These are phyloP conservation scores for Drosophila bifasciata DNA, from an alignment of 1,140 invertebrate species.

Conservation along the genomic window DNA sequence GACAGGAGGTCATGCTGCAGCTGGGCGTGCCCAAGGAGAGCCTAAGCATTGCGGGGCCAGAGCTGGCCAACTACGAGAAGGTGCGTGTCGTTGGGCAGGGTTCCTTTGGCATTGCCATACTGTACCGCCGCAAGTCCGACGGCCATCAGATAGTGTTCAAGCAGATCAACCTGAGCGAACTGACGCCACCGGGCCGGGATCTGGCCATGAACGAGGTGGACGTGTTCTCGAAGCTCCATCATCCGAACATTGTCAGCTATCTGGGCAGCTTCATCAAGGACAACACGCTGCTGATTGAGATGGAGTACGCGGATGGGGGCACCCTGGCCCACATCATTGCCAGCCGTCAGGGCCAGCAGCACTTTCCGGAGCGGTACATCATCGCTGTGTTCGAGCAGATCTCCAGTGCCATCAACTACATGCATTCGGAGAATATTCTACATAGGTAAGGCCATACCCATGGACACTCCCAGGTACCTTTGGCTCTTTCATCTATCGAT, in stretches of 20 bases:
- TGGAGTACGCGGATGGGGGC: conserved; percentile 92
- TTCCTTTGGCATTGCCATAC: conserved; percentile 90
- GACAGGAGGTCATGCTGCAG: conserved; percentile 43
- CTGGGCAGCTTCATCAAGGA: conserved; percentile 91
- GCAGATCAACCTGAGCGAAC: conserved; percentile 90
- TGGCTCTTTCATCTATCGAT: not conserved
- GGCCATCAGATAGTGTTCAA: conserved; percentile 90
- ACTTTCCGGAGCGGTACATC: conserved; percentile 87
- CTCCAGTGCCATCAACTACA: conserved; percentile 88
- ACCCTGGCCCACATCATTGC: conserved; percentile 88
- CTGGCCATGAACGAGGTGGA: conserved; percentile 91
- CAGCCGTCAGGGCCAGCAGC: conserved; percentile 78
- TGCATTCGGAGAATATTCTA: conserved; percentile 90
- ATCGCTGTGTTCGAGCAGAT: conserved; percentile 89
- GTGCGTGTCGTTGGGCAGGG: conserved; percentile 84
- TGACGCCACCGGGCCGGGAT: conserved; percentile 88
- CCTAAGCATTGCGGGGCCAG: conserved; percentile 50
- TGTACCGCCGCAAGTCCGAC: conserved; percentile 88
- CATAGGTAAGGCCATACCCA: conserved; percentile 86
- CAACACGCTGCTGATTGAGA: conserved; percentile 90
- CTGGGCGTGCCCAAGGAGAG: conserved; percentile 51
- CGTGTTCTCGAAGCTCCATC: conserved; percentile 89
- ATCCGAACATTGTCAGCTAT: conserved; percentile 91
- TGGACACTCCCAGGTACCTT: not conserved
- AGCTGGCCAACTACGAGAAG: conserved; percentile 78